These are phyloP conservation scores for Scophthalmus maximus DNA, from an alignment of 2,113 vertebrate genomes.

Conservation along the genomic window DNA sequence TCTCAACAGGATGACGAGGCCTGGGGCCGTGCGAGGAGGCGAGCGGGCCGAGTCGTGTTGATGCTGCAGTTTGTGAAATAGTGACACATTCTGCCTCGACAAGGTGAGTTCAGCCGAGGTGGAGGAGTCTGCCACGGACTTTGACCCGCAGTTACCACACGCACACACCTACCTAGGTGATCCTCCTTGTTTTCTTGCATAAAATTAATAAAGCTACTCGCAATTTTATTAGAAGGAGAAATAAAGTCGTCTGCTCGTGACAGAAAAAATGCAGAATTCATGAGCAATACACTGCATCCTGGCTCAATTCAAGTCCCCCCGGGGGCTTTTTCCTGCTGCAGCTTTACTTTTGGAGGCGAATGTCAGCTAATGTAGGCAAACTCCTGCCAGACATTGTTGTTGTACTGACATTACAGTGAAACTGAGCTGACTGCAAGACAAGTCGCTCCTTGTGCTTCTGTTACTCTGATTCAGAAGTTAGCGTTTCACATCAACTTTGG, in stretches of 20 bases:
- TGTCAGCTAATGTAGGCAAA: neutral
- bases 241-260: too few species aligned
- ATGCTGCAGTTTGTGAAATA: constrained; percentile 32
- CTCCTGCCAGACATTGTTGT: neutral
- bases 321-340: neutral
- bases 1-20: constrained; percentile 51
- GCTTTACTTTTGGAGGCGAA: neutral
- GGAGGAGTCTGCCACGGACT: neutral
- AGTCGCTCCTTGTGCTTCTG: too few species aligned
- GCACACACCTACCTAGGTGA: too few species aligned
- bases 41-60: constrained; percentile 19
- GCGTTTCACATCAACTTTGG: too few species aligned
- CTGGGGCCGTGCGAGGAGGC: constrained; percentile 30
- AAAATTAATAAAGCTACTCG: too few species aligned
- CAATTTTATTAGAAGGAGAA: too few species aligned
- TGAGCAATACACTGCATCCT: neutral
- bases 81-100: constrained; percentile 27
- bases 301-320: neutral
- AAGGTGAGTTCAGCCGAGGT: constrained; percentile 9
- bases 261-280: too few species aligned
- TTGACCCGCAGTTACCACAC: too few species aligned
- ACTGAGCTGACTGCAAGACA: too few species aligned
- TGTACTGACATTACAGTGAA: neutral
- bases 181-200: too few species aligned
- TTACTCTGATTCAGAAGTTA: too few species aligned